Conservation (phyloP, 2,888 invertebrate genomes). For the Phalera bucephala region DNA sequence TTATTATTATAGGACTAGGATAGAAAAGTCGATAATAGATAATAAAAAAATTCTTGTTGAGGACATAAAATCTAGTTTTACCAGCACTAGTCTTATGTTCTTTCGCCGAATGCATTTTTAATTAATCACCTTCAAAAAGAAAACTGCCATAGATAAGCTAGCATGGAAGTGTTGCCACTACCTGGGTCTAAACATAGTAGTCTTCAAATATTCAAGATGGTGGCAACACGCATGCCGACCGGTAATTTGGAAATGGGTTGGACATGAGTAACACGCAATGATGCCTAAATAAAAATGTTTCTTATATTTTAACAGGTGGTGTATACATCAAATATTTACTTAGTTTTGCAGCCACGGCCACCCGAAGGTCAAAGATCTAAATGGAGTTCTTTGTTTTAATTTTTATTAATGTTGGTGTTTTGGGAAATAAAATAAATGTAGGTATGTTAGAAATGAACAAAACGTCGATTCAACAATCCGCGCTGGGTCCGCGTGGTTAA, state of each 20-base stretch:
- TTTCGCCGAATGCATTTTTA: too few relatives aligned
- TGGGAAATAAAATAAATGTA: too few relatives aligned
- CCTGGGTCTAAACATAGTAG: constrained; percentile 44
- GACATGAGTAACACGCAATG: constrained; percentile 62
- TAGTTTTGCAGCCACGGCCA: constrained; percentile 15
- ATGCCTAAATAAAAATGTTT: constrained; percentile 46
- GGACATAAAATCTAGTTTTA: too few relatives aligned
- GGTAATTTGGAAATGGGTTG: constrained; percentile 65
- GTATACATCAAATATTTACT: constrained; percentile 26
- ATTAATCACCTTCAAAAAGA: too few relatives aligned
- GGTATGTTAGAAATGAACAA: too few relatives aligned
- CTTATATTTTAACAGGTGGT: constrained; percentile 26
- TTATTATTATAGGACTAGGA: too few relatives aligned
- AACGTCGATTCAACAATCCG: neutral
- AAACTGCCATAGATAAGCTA: too few relatives aligned
- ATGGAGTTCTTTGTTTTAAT: neutral
- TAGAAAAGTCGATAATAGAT: too few relatives aligned
- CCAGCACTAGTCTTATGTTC: too few relatives aligned
- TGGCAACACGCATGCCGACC: constrained; percentile 59
- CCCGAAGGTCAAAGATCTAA: constrained; percentile 18
- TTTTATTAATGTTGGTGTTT: too few relatives aligned
- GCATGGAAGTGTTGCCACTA: too few relatives aligned
- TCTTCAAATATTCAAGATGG: constrained; percentile 69
- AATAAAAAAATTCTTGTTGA: too few relatives aligned
- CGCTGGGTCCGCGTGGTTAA: neutral